Conservation (phyloP, 2,888 invertebrate species). For the Drosophila imparisetae region DNA sequence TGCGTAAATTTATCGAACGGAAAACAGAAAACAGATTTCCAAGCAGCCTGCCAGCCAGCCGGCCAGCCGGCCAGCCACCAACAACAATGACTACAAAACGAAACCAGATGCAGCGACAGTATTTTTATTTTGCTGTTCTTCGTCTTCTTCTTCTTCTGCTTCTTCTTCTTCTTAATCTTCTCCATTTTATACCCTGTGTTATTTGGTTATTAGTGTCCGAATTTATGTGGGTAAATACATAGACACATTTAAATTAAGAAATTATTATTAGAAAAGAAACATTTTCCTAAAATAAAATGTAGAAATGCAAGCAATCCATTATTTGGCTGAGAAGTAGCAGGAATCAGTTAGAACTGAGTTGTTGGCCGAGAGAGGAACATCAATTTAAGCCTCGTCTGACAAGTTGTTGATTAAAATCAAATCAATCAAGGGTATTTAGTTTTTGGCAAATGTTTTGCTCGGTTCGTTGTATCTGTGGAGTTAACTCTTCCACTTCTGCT, state of each 20-base stretch:
- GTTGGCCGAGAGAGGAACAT: not conserved
- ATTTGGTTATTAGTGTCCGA: not conserved
- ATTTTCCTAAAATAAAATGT: not conserved
- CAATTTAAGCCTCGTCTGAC: not conserved
- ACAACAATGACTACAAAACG: slow-evolving; percentile 54
- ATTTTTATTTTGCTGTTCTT: slow-evolving; percentile 23
- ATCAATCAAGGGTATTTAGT: not conserved
- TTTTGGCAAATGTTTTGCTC: not conserved
- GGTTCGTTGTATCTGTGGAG: slow-evolving; percentile 4
- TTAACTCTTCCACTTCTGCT: slow-evolving; percentile 35
- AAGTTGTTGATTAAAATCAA: not conserved
- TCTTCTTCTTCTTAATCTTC: not conserved
- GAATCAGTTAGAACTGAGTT: not conserved
- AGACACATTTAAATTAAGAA: not conserved
- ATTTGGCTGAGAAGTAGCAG: not conserved
- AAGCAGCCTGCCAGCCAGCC: slow-evolving; percentile 33
- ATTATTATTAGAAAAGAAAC: not conserved
- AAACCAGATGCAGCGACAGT: slow-evolving; percentile 67
- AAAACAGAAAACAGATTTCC: slow-evolving; percentile 79
- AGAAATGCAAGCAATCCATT: not conserved
- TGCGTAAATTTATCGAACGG: slow-evolving; percentile 79
- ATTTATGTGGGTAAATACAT: not conserved
- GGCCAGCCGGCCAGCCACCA: slow-evolving; percentile 42
- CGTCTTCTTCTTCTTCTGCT: not conserved
- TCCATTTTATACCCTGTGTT: slow-evolving; percentile 6